A percentile compares a stretch with the other conserved stretches of the same genome.
Conservation (phyloP, 2,113 vertebrate species). For the Hiodon alosoides region DNA sequence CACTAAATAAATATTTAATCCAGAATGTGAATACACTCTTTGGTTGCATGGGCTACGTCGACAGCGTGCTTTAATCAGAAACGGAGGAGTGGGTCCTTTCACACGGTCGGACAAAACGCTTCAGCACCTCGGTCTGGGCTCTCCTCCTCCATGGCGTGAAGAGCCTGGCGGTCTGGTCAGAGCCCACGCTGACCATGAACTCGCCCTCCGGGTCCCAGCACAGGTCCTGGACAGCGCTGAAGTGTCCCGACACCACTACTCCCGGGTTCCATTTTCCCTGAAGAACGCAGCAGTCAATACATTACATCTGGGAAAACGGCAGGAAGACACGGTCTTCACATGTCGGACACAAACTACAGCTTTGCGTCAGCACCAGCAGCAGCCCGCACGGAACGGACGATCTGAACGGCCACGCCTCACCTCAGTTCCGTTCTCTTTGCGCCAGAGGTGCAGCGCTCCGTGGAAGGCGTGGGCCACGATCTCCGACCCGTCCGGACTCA, state of each 20-base stretch:
- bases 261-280: constrained; percentile 83
- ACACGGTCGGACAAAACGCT: background rate
- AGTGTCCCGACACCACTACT: constrained; percentile 90
- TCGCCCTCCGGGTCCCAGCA: constrained; percentile 92
- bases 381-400: background rate
- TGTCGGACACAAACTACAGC: background rate
- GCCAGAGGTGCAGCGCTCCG: constrained; percentile 91
- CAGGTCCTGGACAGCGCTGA: constrained; percentile 81
- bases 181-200: constrained; percentile 84
- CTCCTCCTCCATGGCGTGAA: constrained; percentile 84
- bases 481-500: constrained; percentile 82
- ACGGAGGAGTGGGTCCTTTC: background rate
- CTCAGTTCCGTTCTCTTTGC: constrained; percentile 58
- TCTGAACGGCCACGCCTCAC: constrained; percentile 45
- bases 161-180: constrained; percentile 91
- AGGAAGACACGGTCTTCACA: background rate
- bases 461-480: constrained; percentile 90
- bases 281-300: constrained; percentile 6
- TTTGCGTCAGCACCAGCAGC: no score
- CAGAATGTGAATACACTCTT: background rate
- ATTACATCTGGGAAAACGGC: no score
- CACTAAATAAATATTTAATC: background rate
- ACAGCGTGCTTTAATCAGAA: background rate
- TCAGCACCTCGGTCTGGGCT: constrained; percentile 59
- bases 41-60: background rate